Evolutionary conservation across 2,113 vertebrate genomes (phyloP).

Genomic region (Arenaria interpres): DNA sequence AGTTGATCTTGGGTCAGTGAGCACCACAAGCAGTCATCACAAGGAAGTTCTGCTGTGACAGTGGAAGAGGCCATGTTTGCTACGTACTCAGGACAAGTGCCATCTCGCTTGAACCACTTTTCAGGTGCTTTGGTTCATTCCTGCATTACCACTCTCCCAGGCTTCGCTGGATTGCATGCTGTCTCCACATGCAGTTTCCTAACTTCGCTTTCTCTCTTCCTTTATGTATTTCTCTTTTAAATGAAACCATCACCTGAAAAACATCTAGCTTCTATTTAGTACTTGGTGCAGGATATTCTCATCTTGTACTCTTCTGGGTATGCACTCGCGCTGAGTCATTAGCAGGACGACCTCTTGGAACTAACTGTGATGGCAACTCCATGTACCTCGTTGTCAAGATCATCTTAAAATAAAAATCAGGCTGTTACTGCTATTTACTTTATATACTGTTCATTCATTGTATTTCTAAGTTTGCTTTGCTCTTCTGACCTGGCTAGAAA

Average conservation of each 20-base stretch:
- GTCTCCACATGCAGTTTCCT: not conserved
- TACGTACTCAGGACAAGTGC: not conserved
- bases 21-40: not conserved
- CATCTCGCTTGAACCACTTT: not conserved
- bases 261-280: not conserved
- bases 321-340: not conserved
- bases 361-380: not conserved
- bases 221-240: not conserved
- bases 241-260: not conserved
- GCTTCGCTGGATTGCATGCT: not conserved
- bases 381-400: not conserved
- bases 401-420: not conserved
- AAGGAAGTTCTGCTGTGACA: not conserved
- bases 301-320: not conserved
- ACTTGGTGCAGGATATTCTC: not conserved
- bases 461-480: not conserved
- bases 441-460: not conserved
- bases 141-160: not conserved
- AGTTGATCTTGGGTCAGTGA: not conserved
- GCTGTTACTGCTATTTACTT: not conserved
- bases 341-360: not conserved
- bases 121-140: not conserved
- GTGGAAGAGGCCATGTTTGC: not conserved
- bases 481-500: not conserved
- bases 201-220: not conserved